Percentiles rank a stretch among this genome's conserved stretches.
Conservation (phyloP, 2,888 invertebrate genomes). For the Xylota sylvarum region DNA sequence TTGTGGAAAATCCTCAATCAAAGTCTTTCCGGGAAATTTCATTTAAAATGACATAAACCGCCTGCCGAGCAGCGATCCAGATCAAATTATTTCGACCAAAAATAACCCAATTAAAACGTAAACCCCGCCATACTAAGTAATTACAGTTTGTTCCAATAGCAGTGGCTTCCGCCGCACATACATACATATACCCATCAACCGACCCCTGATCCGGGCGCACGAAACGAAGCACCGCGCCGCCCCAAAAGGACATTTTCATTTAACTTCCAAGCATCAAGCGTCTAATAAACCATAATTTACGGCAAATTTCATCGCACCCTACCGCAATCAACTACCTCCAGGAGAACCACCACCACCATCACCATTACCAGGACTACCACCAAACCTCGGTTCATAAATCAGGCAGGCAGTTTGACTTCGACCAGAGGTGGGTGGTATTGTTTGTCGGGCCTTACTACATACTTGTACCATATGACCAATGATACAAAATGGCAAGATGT, state of each 20-base stretch:
- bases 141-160: conserved; percentile 48
- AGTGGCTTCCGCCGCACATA: neutral
- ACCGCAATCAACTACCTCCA: conserved; percentile 62
- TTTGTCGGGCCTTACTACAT: conserved; percentile 11
- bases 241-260: conserved; percentile 72
- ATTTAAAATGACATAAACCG: conserved; percentile 63
- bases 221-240: conserved; percentile 7
- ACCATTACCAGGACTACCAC: conserved; percentile 24
- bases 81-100: conserved; percentile 75
- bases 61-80: conserved; percentile 53
- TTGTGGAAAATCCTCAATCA: conserved; percentile 47
- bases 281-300: conserved; percentile 77
- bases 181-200: conserved; percentile 16
- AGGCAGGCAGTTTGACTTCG: conserved; percentile 46
- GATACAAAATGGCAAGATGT: conserved; percentile 54
- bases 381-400: conserved; percentile 63
- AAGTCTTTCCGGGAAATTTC: conserved; percentile 51
- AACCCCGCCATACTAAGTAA: conserved; percentile 57
- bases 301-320: conserved; percentile 71
- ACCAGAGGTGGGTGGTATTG: neutral
- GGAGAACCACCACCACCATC: conserved; percentile 9
- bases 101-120: conserved; percentile 75
- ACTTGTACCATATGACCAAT: conserved; percentile 23
- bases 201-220: conserved; percentile 28
- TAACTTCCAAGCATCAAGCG: conserved; percentile 69